Percentiles rank a stretch among this genome's conserved stretches.
Evolutionary conservation across 2,113 vertebrate species (phyloP).

Genomic region (Mormyrus lacerda): DNA sequence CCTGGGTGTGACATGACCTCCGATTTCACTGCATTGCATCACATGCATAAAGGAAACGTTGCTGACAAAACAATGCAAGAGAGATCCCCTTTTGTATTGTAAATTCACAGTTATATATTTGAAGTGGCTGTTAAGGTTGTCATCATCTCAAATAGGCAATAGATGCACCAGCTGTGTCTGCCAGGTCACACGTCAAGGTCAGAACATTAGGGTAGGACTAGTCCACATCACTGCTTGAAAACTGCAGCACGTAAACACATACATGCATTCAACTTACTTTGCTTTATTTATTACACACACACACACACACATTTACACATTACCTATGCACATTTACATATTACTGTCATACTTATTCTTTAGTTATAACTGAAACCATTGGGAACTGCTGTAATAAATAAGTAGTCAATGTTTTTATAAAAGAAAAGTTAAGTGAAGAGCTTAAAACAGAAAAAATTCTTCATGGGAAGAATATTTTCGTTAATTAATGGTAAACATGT

Average conservation of each 20-base stretch:
- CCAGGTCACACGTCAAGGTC: slow-evolving; percentile 57
- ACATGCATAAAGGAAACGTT: slow-evolving; percentile 53
- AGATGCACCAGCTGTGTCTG: slow-evolving; percentile 52
- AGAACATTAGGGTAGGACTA: slow-evolving; percentile 33
- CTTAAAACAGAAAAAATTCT: not conserved
- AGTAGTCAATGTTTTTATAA: not conserved
- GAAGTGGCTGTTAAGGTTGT: slow-evolving; percentile 56
- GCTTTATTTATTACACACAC: not conserved
- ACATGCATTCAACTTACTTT: not conserved
- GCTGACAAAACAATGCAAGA: slow-evolving; percentile 42
- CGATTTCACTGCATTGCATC: slow-evolving; percentile 19
- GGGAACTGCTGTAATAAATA: not conserved
- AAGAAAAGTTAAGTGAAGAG: not conserved
- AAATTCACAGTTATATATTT: slow-evolving; percentile 51
- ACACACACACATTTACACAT: not conserved
- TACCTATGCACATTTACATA: not conserved
- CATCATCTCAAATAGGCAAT: slow-evolving; percentile 53
- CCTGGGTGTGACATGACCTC: not conserved
- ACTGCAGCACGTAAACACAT: not conserved
- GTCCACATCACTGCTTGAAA: not conserved
- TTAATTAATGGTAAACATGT: not conserved
- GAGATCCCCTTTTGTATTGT: slow-evolving; percentile 54
- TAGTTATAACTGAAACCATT: not conserved
- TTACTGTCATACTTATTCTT: not conserved
- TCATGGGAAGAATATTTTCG: not conserved